Base-by-base conservation (phyloP, 2,113 vertebrate species). In the Rissa tridactyla region DNA sequence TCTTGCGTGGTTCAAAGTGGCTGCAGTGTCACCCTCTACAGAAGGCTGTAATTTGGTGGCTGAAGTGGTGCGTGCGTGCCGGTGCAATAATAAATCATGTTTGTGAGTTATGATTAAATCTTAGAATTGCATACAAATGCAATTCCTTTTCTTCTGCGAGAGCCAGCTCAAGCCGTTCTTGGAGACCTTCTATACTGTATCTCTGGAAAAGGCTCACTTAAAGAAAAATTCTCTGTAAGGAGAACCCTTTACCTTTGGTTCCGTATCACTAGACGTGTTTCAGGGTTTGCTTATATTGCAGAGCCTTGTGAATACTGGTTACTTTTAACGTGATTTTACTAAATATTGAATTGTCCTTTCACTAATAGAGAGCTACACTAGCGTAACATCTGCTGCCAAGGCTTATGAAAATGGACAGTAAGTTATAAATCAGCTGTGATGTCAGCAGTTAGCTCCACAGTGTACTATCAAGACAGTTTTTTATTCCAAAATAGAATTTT, bases 251-350 rank as follows among this genome's bases (percentile, higher is more conserved):
- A 22, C 32, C 61, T 92, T 75, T 51, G 23, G 55, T 49, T 32
- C 55, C 1, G 0, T n/a, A 2, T 89, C 42, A 12, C 40, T 34
- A 15, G 38, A 14, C 4, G 2, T 26, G 17, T 58, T 78, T 27
- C 66, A 40, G 18, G 52, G 46, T 72, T 90, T 44, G 66, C 36
- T 60, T 34, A 54, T 46, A 10, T 44, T n/a, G n/a, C 32, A 42
- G 40, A 90, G 46, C 38, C 29, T 38, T 29, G 44, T 54, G 71
- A 70, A 61, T 34, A 5, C 17, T 49, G n/a, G 22, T 86, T 44
- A 34, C 15, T 36, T 65, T 55, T 49, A 44, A 65, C 13, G 3
- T 10, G 16, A 49, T 65, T 57, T 92, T 40, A 38, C 32, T 83
- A 19, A 68, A 44, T 26, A 6, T 9, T 57, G 27, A 65, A 36